Conservation (phyloP, 2,113 vertebrate species). For the Camelus dromedarius region DNA sequence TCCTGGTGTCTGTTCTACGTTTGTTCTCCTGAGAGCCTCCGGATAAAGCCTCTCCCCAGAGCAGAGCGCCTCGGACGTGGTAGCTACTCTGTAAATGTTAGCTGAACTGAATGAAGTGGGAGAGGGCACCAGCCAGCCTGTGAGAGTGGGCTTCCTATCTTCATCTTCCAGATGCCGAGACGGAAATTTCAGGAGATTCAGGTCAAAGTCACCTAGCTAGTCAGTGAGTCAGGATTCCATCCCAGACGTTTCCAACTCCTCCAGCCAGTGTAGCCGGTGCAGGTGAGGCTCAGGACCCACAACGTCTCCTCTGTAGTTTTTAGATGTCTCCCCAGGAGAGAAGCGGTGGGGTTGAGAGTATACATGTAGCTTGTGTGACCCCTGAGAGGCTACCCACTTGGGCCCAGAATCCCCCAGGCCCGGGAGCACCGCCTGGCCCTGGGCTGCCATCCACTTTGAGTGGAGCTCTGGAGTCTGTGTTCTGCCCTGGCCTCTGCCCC, state of each 20-base stretch:
- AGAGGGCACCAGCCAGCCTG: background rate
- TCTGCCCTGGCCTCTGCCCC: background rate
- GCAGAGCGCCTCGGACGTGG: background rate
- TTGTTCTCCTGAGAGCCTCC: background rate
- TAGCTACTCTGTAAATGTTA: rapidly evolving
- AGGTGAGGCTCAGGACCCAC: background rate
- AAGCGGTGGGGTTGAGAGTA: rapidly evolving
- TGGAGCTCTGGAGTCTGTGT: background rate
- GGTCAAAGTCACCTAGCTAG: background rate
- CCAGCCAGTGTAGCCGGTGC: background rate
- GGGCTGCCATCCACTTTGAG: rapidly evolving
- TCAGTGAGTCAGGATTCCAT: background rate
- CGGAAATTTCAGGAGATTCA: background rate
- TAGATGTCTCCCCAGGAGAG: background rate
- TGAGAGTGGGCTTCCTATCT: background rate
- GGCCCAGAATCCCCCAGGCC: background rate
- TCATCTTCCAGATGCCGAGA: background rate
- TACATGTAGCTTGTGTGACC: rapidly evolving
- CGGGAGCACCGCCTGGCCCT: rapidly evolving
- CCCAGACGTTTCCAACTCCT: background rate
- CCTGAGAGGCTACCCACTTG: background rate
- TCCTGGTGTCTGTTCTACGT: rapidly evolving
- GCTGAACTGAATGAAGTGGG: background rate
- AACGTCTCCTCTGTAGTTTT: background rate
- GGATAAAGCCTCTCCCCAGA: background rate